Base-by-base conservation (phyloP, 1,140 invertebrate species). In the Eurosta solidaginis region DNA sequence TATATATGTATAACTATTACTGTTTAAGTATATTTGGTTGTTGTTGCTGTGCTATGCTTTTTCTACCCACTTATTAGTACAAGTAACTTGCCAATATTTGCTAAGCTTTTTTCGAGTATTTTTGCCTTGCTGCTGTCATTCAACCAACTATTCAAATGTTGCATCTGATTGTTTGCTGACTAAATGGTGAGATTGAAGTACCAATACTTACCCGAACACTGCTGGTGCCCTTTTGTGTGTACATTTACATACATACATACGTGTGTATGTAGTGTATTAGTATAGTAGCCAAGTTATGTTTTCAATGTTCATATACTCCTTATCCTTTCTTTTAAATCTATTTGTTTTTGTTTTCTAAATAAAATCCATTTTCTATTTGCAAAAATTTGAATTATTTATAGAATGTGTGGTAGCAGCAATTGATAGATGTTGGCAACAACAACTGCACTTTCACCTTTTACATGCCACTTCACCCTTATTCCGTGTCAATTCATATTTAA, bases 161-260 rank as follows among this genome's bases (percentile, higher is more conserved):
- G 59, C 59, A 68, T 68, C 59, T 68, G 59, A 68, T 68, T 68
- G 59, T 27, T n/a, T n/a, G 59, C 59, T 68, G 59, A 68, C 40
- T 68, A 68, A 68, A 68, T 68, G 59, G 33, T 68, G 27, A 68
- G 59, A 68, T 68, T 68, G 36, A 36, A 68, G 59, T 40, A n/a
- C n/a, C n/a, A n/a, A n/a, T 68, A 5, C 59, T 33, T 40, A 29
- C 17, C 59, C n/a, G 29, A n/a, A n/a, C 59, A 10, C 49, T 52
- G 49, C 33, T 29, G n/a, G 17, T 29, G 33, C 59, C 17, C 59
- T 68, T 29, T 33, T 7, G 27, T 40, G 33, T 33, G 27, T 29
- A 27, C 22, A 22, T 10, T 5, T 25, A 54, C 50, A 20, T 10
- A 54, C 14, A 5, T 22, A 54, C 50, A 54, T 9, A 25, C 50